Evolutionary conservation across 2,888 invertebrate genomes (phyloP).

Genomic region (Cenopis cana): DNA sequence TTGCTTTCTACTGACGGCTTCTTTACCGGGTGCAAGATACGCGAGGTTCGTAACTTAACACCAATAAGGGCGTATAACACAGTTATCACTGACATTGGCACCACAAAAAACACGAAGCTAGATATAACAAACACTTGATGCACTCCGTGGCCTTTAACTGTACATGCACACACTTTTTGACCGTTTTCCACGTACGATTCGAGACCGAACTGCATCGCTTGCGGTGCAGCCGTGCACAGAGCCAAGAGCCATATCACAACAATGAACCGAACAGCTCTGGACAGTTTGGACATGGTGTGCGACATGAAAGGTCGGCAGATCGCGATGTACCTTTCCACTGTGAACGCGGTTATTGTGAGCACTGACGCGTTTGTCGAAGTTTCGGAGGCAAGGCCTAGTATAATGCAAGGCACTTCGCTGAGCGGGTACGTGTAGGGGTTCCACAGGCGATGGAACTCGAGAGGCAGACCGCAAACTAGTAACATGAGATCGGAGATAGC

Average conservation of each 20-base stretch:
- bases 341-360: slow-evolving; percentile 94
- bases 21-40: slow-evolving; percentile 85
- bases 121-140: slow-evolving; percentile 92
- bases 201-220: slow-evolving; percentile 92
- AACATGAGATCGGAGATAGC: slow-evolving; percentile 91
- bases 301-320: slow-evolving; percentile 94
- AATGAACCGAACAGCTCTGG: slow-evolving; percentile 91
- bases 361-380: slow-evolving; percentile 95
- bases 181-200: slow-evolving; percentile 80
- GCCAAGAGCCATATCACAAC: slow-evolving; percentile 92
- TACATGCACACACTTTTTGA: slow-evolving; percentile 81
- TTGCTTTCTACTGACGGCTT: slow-evolving; percentile 80
- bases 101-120: slow-evolving; percentile 92
- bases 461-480: slow-evolving; percentile 90
- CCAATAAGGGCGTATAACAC: slow-evolving; percentile 92
- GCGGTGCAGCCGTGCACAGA: slow-evolving; percentile 89
- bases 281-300: slow-evolving; percentile 93
- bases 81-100: slow-evolving; percentile 94
- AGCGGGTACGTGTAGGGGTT: slow-evolving; percentile 90
- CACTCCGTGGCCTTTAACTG: slow-evolving; percentile 84
- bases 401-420: slow-evolving; percentile 91
- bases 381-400: slow-evolving; percentile 91
- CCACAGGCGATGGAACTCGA: slow-evolving; percentile 92
- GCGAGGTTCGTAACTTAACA: slow-evolving; percentile 88
- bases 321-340: slow-evolving; percentile 94